Percentiles rank a stretch among this genome's conserved stretches.
Evolutionary conservation across 2,888 invertebrate genomes (phyloP).

Genomic region (Caenorhabditis sp.): DNA sequence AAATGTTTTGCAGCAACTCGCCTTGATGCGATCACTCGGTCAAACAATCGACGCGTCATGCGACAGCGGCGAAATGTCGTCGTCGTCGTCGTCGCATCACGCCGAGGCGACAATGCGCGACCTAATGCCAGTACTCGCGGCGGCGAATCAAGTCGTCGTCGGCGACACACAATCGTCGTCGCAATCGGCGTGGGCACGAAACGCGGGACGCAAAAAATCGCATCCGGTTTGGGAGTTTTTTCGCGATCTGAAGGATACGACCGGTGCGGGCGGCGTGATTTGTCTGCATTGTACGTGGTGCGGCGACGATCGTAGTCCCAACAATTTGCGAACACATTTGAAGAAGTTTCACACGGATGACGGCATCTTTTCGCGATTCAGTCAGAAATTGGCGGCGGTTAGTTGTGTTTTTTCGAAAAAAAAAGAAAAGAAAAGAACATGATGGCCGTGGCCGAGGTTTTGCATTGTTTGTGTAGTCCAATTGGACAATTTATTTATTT

Average conservation of each 20-base stretch:
- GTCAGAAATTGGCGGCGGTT: constrained; percentile 56
- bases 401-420: constrained; percentile 9
- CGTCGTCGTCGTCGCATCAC: too few species aligned
- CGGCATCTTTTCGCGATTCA: constrained; percentile 59
- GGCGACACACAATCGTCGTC: constrained; percentile 21
- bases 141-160: not conserved
- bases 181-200: constrained; percentile 54
- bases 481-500: not conserved
- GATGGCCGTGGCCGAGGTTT: not conserved
- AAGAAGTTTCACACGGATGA: constrained; percentile 61
- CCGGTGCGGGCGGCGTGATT: constrained; percentile 57
- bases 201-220: constrained; percentile 60
- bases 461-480: not conserved
- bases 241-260: constrained; percentile 57
- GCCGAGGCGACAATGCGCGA: constrained; percentile 31
- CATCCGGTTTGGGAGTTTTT: constrained; percentile 68
- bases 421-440: not conserved
- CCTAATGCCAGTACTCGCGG: constrained; percentile 30
- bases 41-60: constrained; percentile 4
- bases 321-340: constrained; percentile 63
- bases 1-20: constrained; percentile 6
- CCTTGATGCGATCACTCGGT: constrained; percentile 30
- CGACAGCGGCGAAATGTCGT: constrained; percentile 6
- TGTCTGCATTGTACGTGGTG: constrained; percentile 62
- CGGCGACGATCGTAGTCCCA: constrained; percentile 62